Evolutionary conservation across 2,888 invertebrate species (phyloP).

Genomic region (Eurois occulta): DNA sequence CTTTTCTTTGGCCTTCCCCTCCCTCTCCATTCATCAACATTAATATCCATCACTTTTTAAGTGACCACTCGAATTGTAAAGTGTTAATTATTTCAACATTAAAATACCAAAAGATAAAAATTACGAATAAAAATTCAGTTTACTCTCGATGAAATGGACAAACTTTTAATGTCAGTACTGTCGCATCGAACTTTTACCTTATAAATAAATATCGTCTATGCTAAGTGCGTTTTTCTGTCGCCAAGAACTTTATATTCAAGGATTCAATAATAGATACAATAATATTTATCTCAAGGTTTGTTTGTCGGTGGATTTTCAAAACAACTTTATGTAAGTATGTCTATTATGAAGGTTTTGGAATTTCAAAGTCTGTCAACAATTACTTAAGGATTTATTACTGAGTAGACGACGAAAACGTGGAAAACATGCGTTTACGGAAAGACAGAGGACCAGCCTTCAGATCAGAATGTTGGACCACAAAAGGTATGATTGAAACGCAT

Average conservation of each 20-base stretch:
- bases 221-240: conserved; percentile 42
- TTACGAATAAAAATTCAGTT: not conserved
- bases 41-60: too few species aligned
- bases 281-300: conserved; percentile 6
- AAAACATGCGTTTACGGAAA: too few species aligned
- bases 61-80: not conserved
- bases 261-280: conserved; percentile 26
- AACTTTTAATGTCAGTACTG: not conserved
- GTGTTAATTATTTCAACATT: not conserved
- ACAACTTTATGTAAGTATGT: conserved; percentile 5
- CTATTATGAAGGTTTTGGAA: not conserved
- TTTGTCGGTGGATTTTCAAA: conserved; percentile 19
- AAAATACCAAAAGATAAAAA: not conserved
- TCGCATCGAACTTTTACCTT: not conserved
- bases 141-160: not conserved
- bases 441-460: too few species aligned
- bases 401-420: too few species aligned
- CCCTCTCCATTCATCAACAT: too few species aligned
- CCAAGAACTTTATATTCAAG: conserved; percentile 22
- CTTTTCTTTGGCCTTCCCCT: too few species aligned
- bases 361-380: not conserved
- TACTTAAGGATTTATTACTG: too few species aligned
- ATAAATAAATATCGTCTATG: not conserved
- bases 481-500: too few species aligned
- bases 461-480: too few species aligned